These are phyloP conservation scores for Pachydiplax longipennis DNA, from an alignment of 2,888 invertebrate species.

Conservation along the genomic window DNA sequence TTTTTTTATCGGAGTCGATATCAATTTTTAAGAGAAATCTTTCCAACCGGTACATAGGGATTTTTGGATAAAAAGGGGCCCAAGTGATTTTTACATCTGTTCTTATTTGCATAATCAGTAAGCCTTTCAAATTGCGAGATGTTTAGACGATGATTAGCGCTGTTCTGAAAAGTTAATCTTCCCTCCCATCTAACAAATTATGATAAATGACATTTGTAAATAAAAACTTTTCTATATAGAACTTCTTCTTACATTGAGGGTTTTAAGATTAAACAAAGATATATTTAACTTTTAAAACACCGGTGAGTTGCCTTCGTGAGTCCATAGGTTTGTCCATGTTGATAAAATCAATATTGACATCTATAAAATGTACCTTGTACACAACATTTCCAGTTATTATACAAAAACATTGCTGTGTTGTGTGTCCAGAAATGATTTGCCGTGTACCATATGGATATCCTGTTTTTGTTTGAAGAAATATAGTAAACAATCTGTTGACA, in stretches of 20 bases:
- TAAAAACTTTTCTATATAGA: conserved; percentile 30
- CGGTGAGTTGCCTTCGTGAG: conserved; percentile 43
- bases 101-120: conserved; percentile 8
- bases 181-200: neutral
- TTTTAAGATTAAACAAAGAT: neutral
- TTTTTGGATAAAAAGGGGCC: conserved; percentile 13
- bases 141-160: conserved; percentile 22
- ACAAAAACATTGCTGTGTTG: conserved; percentile 7
- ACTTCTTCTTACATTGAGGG: conserved; percentile 7
- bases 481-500: neutral
- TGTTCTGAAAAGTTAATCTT: neutral
- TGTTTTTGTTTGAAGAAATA: conserved; percentile 27
- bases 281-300: conserved; percentile 34
- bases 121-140: conserved; percentile 33
- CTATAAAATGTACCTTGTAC: conserved; percentile 22
- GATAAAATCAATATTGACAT: neutral
- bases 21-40: conserved; percentile 19
- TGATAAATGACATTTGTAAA: conserved; percentile 13
- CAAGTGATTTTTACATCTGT: conserved; percentile 33
- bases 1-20: conserved; percentile 16
- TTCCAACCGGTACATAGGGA: conserved; percentile 25
- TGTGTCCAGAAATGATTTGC: conserved; percentile 30
- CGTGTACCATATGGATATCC: conserved; percentile 16
- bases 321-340: conserved; percentile 22
- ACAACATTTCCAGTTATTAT: neutral